Percentiles rank a stretch among this genome's conserved stretches.
phyloP scores from a whole-genome alignment of 2,888 invertebrate species.

The Lordiphosa fenestrarum region DNA sequence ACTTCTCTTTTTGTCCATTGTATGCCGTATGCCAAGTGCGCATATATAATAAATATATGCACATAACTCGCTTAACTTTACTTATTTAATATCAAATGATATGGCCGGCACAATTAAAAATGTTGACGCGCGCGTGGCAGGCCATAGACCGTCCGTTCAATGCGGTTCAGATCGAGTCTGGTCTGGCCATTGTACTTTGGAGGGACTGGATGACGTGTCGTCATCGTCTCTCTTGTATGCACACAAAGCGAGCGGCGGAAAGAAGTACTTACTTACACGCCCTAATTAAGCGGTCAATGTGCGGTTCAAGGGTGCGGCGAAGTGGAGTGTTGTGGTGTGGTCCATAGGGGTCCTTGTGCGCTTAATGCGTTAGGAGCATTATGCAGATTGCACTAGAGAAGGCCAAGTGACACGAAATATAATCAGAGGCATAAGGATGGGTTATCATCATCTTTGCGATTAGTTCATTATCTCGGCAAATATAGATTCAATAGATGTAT shows the following conservation, averaged over 20 bases:
- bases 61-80: conserved; percentile 8
- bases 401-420: conserved; percentile 4
- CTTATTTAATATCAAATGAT: conserved; percentile 63
- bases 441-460: too few species aligned
- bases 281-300: conserved; percentile 68
- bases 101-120: conserved; percentile 66
- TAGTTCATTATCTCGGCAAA: too few species aligned
- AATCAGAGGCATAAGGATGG: too few species aligned
- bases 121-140: conserved; percentile 49
- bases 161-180: conserved; percentile 29
- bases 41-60: background rate
- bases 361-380: conserved; percentile 47
- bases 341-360: conserved; percentile 43
- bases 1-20: conserved; percentile 7
- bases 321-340: conserved; percentile 5
- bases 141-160: conserved; percentile 42
- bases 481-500: too few species aligned
- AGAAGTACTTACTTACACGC: conserved; percentile 45
- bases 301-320: conserved; percentile 59
- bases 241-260: conserved; percentile 39
- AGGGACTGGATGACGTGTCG: too few species aligned
- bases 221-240: conserved; percentile 7
- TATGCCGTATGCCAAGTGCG: conserved; percentile 2
- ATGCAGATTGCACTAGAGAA: conserved; percentile 27
- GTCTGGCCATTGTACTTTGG: conserved; percentile 42